Evolutionary conservation across 2,888 invertebrate species (phyloP), one percentile per base, ranked within the genome.

Genomic region (Eubasilissa splendida): DNA sequence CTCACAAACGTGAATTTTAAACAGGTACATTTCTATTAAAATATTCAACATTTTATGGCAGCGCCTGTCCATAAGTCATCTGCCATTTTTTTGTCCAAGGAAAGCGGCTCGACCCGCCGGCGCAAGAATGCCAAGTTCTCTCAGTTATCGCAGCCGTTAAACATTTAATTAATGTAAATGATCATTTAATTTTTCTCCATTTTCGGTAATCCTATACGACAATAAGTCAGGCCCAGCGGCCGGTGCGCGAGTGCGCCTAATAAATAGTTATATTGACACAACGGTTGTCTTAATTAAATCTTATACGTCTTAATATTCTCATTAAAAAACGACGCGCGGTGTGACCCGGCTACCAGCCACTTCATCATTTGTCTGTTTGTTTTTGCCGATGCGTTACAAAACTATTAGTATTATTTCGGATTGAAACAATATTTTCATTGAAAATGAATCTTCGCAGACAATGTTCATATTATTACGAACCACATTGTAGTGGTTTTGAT

Each of bases 1-100:
- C 66, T 68, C 66, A 52, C n/a, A 11, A 54, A 54, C 70, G 22
- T 70, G 54, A 70, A 70, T 70, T 70, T 70, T 54, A 70, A 70
- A 14, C 54, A 42, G 42, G 42, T 2, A 54, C 53, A 70, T 70
- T 12, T 70, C 53, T 70, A 70, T 70, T 70, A n/a, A 70, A 70
- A 70, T 70, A 54, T 54, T 70, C 33, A 50, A 70, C 54, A 54
- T 70, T 70, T 70, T 70, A 54, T 53, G 10, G 12, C 70, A 14
- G 22, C 54, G 14, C 53, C 70, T 50, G 50, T 50, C 68, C 52
- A 50, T 70, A 22, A 54, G 22, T 70, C 53, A 70, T 54, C 11
- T 14, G 22, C 53, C 22, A 42, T 68, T 50, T 22, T 68, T 50
- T 54, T 54, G 53, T 70, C 7, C 22, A 70, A 11, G 54, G 53